Evolutionary conservation across 1,140 invertebrate genomes (phyloP), one percentile per base, ranked within the genome.

Genomic region (Holotrichia oblita): DNA sequence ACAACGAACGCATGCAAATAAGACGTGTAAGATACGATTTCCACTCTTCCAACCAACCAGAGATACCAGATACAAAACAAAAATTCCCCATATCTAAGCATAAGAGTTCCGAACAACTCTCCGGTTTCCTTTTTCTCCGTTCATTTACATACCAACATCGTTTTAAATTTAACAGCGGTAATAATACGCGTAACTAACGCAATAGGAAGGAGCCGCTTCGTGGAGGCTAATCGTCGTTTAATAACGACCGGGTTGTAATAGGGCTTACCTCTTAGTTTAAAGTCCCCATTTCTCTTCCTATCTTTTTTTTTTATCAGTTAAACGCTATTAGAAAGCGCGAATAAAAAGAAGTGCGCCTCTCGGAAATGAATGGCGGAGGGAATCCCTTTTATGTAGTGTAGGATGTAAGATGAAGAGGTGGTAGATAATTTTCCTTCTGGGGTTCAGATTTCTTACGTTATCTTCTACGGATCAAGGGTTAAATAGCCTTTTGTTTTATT

Each of bases 1-100:
- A 55, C 48, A 55, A 55, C 48, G 14, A 55, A 55, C 48, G 48
- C 48, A 55, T 55, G 48, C 48, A 55, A 55, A 55, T 55, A n/a
- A 55, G 48, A 55, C 17, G 48, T 55, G 48, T 17, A 55, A 55
- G 48, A 55, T 55, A 55, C 14, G 48, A 55, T 55, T 55, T 55
- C n/a, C 48, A 14, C 48, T 6, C 48, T 14, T 55, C 27, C 27
- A 34, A 4, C 27, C n/a, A n/a, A n/a, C n/a, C n/a, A n/a, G n/a
- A n/a, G n/a, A n/a, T n/a, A n/a, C n/a, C 27, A 34, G 27, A 34
- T 34, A 34, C 27, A 55, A 55, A 55, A n/a, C 14, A 17, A 17
- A 55, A 55, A n/a, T 6, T 9, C 2, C 27, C 27, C 2, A 14
- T n/a, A n/a, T 55, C 48, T 55, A 55, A 6, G 27, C 27, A 12